Percentiles rank a stretch among this genome's conserved stretches.
These are phyloP conservation scores for Centropristis striata DNA, from an alignment of 2,113 vertebrate species.

Conservation along the genomic window DNA sequence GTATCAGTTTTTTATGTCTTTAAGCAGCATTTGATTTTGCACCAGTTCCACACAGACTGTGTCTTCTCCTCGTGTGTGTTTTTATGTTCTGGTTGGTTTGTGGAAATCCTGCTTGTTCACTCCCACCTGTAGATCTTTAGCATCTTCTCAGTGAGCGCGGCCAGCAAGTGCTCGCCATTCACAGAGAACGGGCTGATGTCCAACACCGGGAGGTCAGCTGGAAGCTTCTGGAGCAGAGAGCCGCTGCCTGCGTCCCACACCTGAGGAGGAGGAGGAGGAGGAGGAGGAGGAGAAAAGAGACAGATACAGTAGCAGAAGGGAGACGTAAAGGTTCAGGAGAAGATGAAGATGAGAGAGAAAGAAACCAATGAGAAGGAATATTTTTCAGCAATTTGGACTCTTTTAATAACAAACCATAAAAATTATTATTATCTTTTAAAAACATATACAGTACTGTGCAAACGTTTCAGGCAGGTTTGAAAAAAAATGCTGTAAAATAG, in stretches of 20 bases:
- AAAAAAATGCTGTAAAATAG: too few relatives aligned
- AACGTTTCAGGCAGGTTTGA: too few relatives aligned
- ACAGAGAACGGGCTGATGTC: constrained; percentile 92
- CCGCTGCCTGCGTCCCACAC: constrained; percentile 94
- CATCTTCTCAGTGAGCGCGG: constrained; percentile 93
- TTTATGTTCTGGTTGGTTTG: background rate
- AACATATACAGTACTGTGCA: too few relatives aligned
- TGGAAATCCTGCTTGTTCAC: constrained; percentile 66
- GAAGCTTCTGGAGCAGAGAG: constrained; percentile 91
- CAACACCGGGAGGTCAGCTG: constrained; percentile 91
- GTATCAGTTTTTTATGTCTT: background rate
- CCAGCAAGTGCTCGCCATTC: constrained; percentile 90
- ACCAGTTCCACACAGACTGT: background rate
- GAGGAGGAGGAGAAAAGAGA: background rate
- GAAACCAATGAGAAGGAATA: background rate
- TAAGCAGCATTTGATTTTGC: constrained; percentile 47
- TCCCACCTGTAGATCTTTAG: constrained; percentile 95
- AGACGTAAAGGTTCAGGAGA: too few relatives aligned
- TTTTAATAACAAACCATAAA: too few relatives aligned
- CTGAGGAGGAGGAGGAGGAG: constrained; percentile 73
- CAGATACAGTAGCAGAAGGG: too few relatives aligned
- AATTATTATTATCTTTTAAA: too few relatives aligned
- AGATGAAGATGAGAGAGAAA: too few relatives aligned
- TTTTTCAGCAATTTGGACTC: background rate
- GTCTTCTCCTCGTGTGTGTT: background rate